These are phyloP conservation scores for Dromas ardeola DNA, from an alignment of 2,113 vertebrate genomes.

Conservation along the genomic window DNA sequence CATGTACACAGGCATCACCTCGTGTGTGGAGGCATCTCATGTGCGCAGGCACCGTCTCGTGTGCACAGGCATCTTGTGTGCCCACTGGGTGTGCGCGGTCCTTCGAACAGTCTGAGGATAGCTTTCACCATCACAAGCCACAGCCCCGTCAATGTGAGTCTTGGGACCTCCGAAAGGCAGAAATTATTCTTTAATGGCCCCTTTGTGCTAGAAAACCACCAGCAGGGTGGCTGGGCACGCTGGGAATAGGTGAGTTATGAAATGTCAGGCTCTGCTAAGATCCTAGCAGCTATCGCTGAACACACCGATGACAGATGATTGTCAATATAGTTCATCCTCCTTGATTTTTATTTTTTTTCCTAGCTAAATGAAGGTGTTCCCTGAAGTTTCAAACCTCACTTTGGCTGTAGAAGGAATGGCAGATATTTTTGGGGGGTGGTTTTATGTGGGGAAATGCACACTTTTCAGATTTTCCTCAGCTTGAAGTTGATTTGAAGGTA, in stretches of 20 bases:
- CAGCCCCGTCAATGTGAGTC: fast-evolving
- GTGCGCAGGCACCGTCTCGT: neutral
- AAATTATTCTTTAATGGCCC: neutral
- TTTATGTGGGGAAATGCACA: neutral
- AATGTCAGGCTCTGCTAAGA: neutral
- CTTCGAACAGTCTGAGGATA: neutral
- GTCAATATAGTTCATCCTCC: neutral
- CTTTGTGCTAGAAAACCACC: neutral
- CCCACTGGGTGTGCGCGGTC: fast-evolving
- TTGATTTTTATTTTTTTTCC: neutral
- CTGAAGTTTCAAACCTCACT: neutral
- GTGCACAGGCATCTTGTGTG: neutral
- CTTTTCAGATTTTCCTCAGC: neutral
- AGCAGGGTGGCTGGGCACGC: neutral
- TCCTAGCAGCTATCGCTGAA: neutral
- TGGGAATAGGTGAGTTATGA: neutral
- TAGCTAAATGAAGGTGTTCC: neutral
- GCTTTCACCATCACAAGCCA: neutral
- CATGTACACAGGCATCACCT: neutral
- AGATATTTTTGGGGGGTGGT: neutral
- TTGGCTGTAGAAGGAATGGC: neutral
- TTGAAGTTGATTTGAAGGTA: neutral
- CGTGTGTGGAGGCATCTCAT: no score
- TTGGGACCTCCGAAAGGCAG: neutral
- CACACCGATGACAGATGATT: neutral